Conservation (phyloP, 2,888 invertebrate genomes). For the Exephanes ischioxanthus region DNA sequence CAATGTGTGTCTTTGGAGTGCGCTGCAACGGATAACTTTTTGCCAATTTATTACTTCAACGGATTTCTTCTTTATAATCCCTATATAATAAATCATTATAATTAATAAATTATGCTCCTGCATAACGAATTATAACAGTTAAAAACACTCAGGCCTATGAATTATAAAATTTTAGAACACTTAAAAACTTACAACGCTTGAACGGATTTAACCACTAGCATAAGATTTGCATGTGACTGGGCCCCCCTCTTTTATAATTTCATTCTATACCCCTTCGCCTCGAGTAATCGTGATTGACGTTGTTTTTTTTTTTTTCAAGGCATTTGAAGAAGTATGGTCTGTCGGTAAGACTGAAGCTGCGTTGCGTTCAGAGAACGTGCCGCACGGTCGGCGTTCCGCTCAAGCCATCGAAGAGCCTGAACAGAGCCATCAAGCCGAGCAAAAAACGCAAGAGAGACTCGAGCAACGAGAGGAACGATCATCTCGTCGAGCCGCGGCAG, state of each 20-base stretch:
- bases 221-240: no score
- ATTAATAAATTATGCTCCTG: no score
- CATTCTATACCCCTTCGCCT: background rate
- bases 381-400: slow-evolving; percentile 81
- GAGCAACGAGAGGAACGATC: slow-evolving; percentile 82
- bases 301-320: slow-evolving; percentile 67
- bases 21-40: no score
- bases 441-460: slow-evolving; percentile 82
- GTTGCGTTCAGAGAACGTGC: slow-evolving; percentile 86
- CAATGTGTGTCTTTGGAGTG: background rate
- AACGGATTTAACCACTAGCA: no score
- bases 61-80: no score
- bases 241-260: slow-evolving; percentile 85
- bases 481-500: slow-evolving; percentile 88
- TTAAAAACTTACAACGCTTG: no score
- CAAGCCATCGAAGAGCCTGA: slow-evolving; percentile 81
- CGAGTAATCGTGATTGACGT: background rate
- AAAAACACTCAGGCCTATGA: no score
- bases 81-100: no score
- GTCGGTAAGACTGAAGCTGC: slow-evolving; percentile 86
- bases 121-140: no score
- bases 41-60: no score
- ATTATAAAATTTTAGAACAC: no score
- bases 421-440: slow-evolving; percentile 79
- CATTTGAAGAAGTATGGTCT: slow-evolving; percentile 87